These are phyloP conservation scores for Mystacornis crossleyi DNA, from an alignment of 2,113 vertebrate genomes.

Conservation along the genomic window DNA sequence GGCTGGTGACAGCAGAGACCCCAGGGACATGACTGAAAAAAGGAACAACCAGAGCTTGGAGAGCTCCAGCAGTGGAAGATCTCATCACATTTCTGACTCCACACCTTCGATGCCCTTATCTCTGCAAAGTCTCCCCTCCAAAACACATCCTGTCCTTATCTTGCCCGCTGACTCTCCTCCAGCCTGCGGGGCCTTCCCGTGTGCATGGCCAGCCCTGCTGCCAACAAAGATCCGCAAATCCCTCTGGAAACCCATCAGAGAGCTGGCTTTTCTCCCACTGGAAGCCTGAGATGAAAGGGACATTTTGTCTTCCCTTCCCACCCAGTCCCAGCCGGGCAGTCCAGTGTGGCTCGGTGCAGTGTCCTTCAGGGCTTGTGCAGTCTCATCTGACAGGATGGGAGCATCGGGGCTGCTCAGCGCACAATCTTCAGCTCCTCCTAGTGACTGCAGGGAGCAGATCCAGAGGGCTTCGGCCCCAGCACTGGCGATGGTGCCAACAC, in stretches of 20 bases:
- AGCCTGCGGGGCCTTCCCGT: background rate
- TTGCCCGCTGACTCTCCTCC: background rate
- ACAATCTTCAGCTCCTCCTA: conserved; percentile 62
- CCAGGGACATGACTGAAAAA: background rate
- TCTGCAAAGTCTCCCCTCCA: background rate
- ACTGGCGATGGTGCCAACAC: accelerated
- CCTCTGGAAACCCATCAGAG: background rate
- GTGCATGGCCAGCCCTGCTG: background rate
- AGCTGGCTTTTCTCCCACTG: background rate
- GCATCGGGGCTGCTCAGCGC: accelerated
- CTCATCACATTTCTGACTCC: background rate
- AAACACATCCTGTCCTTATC: background rate
- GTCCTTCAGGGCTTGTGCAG: background rate
- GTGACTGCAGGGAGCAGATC: background rate
- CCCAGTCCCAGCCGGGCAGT: background rate
- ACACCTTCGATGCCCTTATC: background rate
- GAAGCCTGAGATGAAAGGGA: background rate
- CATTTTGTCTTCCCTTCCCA: conserved; percentile 21
- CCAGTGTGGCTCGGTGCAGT: background rate
- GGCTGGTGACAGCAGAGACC: background rate
- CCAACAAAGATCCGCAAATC: conserved; percentile 16
- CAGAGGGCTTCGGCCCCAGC: background rate
- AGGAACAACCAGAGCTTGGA: background rate
- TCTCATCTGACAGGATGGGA: background rate
- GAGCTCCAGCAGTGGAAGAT: background rate